Evolutionary conservation across 2,797 vertebrate species (phyloP).

Genomic region (Neopelma chrysocephalum): DNA sequence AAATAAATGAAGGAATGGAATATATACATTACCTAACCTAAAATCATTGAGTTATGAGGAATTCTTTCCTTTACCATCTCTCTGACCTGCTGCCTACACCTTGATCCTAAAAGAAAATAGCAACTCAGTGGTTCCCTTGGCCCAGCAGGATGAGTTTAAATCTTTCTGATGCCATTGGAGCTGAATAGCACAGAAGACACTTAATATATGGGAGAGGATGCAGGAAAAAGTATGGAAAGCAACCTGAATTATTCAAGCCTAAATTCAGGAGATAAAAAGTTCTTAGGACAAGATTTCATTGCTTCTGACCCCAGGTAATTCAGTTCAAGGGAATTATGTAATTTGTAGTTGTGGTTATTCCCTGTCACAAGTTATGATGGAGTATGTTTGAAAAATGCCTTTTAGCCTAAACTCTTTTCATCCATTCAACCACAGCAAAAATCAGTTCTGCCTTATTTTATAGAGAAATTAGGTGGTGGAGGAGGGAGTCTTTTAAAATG

Average conservation of each 20-base stretch:
- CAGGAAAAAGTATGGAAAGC: not conserved
- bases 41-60: not conserved
- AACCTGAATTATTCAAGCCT: not conserved
- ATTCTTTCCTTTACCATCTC: not conserved
- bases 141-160: not conserved
- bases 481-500: conserved; percentile 37
- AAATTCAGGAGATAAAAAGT: not conserved
- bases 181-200: not conserved
- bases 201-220: not conserved
- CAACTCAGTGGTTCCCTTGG: not conserved
- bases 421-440: conserved; percentile 27
- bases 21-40: not conserved
- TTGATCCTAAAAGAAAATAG: not conserved
- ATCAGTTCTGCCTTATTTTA: conserved; percentile 50
- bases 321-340: not conserved
- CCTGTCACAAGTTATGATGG: not conserved
- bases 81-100: not conserved
- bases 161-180: not conserved
- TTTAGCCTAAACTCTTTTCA: not conserved
- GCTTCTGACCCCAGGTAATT: not conserved
- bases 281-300: not conserved
- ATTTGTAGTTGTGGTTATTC: conserved; percentile 17
- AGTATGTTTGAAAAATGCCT: not conserved
- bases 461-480: conserved; percentile 19
- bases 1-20: not conserved